Base-by-base conservation (phyloP, 2,888 invertebrate genomes). In the Cybosia mesomella region DNA sequence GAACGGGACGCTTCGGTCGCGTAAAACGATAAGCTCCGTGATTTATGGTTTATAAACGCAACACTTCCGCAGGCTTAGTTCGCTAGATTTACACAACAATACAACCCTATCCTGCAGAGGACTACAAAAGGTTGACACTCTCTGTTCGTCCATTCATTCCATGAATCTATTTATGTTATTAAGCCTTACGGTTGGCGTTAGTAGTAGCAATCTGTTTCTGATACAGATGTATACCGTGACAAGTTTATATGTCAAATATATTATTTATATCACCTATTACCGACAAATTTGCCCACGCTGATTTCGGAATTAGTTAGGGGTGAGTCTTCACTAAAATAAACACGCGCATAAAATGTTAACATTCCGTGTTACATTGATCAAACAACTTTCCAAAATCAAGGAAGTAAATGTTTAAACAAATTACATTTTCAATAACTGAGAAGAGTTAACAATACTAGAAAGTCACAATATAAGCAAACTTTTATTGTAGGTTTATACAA, bases 41-140 rank as follows among this genome's bases (percentile, higher is more conserved):
- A 93, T 93, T 93, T 93, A 93, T 89, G 90, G 87, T 86, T 87
- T 90, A 90, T 90, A 90, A 92, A 90, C 88, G 89, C 88, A 88
- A 89, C 87, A 91, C 89, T 92, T 92, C 92, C 91, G 89, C 89
- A 86, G 85, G 87, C 86, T 88, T 83, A 85, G 82, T 70, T 58
- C 71, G 74, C 76, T 76, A 87, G 90, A 88, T 90, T 90, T 89
- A 87, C 86, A 79, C 76, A 81, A 76, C 79, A 81, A 79, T 77
- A 72, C 70, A 61, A 55, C 70, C 77, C 75, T 68, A 85, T 83
- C 80, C 79, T 73, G 76, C 67, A 74, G 71, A 74, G 64, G 36
- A 68, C 64, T 67, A 77, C 76, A 74, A 80, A 76, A 77, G 75
- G 71, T 75, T 73, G 76, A 75, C 77, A 77, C 76, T 79, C 74